phyloP scores from a whole-genome alignment of 2,113 vertebrate genomes.

The Plotosus lineatus region DNA sequence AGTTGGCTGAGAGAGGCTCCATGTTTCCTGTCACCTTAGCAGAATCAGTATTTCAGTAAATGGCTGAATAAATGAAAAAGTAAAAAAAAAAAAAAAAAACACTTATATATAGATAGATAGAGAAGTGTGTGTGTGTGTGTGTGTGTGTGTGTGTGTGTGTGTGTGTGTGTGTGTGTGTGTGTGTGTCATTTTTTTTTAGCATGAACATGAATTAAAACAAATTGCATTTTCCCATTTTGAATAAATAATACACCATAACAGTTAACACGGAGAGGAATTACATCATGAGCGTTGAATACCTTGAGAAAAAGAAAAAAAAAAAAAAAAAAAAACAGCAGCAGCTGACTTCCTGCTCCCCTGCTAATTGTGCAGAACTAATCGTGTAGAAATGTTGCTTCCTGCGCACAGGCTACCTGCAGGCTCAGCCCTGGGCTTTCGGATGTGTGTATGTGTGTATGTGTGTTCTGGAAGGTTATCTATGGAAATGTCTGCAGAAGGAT shows the following conservation, averaged over 20 bases:
- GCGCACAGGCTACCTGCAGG: conserved; percentile 34
- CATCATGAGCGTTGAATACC: not conserved
- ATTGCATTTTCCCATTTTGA: too few species aligned
- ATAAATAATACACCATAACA: not conserved
- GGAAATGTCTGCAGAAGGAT: conserved; percentile 21
- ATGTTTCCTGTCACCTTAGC: too few species aligned
- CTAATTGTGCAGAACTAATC: conserved; percentile 34
- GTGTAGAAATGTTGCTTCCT: conserved; percentile 40
- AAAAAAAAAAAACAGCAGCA: not conserved
- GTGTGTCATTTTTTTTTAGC: too few species aligned
- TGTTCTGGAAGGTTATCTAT: not conserved
- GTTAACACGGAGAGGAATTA: not conserved
- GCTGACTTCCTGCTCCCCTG: conserved; percentile 7
- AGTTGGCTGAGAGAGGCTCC: too few species aligned
- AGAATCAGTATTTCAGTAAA: too few species aligned
- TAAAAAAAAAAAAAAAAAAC: too few species aligned
- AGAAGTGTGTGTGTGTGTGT: too few species aligned
- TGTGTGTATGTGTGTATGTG: not conserved
- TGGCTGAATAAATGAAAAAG: too few species aligned
- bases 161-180: too few species aligned
- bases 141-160: too few species aligned
- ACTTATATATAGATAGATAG: too few species aligned
- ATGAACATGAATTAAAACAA: too few species aligned
- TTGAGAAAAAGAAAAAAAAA: not conserved
- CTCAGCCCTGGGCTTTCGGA: conserved; percentile 29